Base-by-base conservation (phyloP, 2,888 invertebrate species). In the Euplagia quadripunctaria region DNA sequence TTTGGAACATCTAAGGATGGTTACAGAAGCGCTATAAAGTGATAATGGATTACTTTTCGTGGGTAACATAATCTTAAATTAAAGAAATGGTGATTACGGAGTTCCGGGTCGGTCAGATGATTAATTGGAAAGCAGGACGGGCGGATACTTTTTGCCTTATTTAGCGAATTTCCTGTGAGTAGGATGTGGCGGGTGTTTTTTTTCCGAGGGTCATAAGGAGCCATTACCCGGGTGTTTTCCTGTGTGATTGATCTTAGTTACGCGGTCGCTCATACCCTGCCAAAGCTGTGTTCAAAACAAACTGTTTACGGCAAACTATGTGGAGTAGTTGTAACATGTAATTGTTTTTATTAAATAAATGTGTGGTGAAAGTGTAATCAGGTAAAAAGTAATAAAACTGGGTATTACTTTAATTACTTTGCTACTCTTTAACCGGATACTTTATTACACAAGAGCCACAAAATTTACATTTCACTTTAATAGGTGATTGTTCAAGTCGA, bases 211-310 rank as follows among this genome's bases (percentile, higher is more conserved):
- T 89, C 92, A 90, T 89, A 88, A 90, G 90, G 89, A 90, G 90
- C 89, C 89, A 91, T 94, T 93, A 93, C 91, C 85, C 90, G 92
- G 90, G 87, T 92, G 87, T 92, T 93, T 92, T 93, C 89, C 89
- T 87, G 86, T 86, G 90, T 94, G 93, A 93, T 93, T 92, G 93
- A 94, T 93, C 88, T 88, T 87, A 84, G 84, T 86, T 86, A 82
- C 86, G 85, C 86, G 86, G 79, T 81, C 85, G 78, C 75, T 81
- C 79, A 78, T 84, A 75, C 74, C 73, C 79, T 68, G 79, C 66
- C 65, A 68, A 73, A 73, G 64, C 81, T 74, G 61, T 70, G 72
- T 75, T 75, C 46, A 52, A 70, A 43, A 49, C 74, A 78, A 76
- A 66, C 80, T 81, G 80, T 77, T 83, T 79, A 77, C 73, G 75